Percentiles rank a stretch among this genome's conserved stretches.
These are phyloP conservation scores for Polia nebulosa DNA, from an alignment of 2,888 invertebrate genomes.

Conservation along the genomic window DNA sequence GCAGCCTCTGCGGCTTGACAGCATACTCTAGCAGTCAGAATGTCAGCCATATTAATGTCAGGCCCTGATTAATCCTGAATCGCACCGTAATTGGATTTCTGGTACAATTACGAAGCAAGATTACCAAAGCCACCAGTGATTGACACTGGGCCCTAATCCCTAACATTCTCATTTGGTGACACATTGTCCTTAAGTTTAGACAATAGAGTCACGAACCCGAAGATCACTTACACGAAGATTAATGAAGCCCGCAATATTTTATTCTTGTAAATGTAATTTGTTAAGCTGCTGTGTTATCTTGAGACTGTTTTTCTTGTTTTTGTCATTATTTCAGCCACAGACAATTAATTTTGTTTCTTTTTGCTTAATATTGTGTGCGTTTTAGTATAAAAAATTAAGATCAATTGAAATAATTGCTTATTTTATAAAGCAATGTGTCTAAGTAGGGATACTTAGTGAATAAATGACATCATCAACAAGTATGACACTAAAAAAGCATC, in stretches of 20 bases:
- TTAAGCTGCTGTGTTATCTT: conserved; percentile 38
- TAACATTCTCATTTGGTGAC: conserved; percentile 70
- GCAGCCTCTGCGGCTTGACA: conserved; percentile 12
- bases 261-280: conserved; percentile 48
- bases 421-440: not conserved
- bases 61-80: conserved; percentile 63
- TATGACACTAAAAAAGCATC: no score
- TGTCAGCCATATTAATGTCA: conserved; percentile 60
- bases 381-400: not conserved
- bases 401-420: not conserved
- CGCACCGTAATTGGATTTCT: conserved; percentile 76
- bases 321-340: conserved; percentile 13
- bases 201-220: conserved; percentile 35
- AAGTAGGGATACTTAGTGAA: not conserved
- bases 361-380: conserved; percentile 7
- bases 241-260: conserved; percentile 50
- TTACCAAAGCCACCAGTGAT: conserved; percentile 80
- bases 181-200: conserved; percentile 58
- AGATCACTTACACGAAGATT: conserved; percentile 43
- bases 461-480: not conserved
- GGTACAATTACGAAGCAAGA: conserved; percentile 80
- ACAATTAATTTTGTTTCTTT: conserved; percentile 32
- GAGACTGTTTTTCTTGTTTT: conserved; percentile 32
- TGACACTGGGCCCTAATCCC: conserved; percentile 80
- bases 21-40: conserved; percentile 34